phyloP scores from a whole-genome alignment of 2,113 vertebrate species.

The Grammomys dolichurus region DNA sequence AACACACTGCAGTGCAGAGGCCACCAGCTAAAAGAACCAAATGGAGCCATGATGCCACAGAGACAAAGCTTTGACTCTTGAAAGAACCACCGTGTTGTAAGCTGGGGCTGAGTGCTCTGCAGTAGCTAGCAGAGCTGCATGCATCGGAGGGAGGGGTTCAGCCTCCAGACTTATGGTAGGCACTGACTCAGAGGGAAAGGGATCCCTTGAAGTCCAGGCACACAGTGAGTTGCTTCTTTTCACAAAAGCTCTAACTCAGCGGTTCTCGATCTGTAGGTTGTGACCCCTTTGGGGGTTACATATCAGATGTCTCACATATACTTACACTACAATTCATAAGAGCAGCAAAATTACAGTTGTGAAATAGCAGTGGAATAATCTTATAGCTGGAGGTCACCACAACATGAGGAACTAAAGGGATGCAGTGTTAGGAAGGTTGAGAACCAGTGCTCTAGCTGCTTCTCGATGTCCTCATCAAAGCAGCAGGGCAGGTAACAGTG shows the following conservation, averaged over 20 bases:
- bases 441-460: neutral
- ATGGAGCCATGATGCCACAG: fast-evolving
- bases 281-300: neutral
- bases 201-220: neutral
- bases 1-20: fast-evolving
- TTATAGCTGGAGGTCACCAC: neutral
- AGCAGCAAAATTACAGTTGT: neutral
- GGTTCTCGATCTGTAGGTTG: neutral
- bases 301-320: neutral
- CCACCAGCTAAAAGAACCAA: too few relatives aligned
- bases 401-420: neutral
- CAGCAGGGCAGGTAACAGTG: fast-evolving
- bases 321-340: neutral
- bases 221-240: too few relatives aligned
- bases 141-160: fast-evolving
- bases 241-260: neutral
- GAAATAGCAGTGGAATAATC: neutral
- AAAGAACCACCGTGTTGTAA: fast-evolving
- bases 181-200: neutral
- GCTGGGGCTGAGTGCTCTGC: neutral
- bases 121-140: neutral
- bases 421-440: neutral
- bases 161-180: neutral
- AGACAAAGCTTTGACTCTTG: neutral
- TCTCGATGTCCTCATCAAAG: neutral